These are phyloP conservation scores for Chromis chromis DNA, from an alignment of 2,797 vertebrate species.

Conservation along the genomic window DNA sequence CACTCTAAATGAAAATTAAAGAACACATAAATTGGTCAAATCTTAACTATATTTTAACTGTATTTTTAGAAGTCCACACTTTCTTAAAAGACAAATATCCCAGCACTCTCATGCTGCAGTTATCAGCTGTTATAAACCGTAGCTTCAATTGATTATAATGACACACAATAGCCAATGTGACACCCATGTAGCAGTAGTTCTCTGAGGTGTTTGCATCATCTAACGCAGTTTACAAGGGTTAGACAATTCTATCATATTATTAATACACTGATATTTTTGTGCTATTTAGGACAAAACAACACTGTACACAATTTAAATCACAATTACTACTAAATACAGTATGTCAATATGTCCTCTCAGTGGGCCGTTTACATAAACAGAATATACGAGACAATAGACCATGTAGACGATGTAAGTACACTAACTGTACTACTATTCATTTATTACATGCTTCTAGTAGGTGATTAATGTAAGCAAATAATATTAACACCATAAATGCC, in stretches of 20 bases:
- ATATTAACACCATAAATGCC: background rate
- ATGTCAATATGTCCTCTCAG: background rate
- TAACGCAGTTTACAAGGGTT: no score
- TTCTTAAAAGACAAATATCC: no score
- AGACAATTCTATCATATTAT: background rate
- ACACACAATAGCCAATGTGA: background rate
- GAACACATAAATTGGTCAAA: constrained; percentile 6
- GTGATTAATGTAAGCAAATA: background rate
- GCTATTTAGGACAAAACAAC: background rate
- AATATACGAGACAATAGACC: background rate
- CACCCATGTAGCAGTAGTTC: background rate
- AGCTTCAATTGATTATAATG: background rate
- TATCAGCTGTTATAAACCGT: background rate
- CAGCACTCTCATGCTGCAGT: background rate
- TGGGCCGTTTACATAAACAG: background rate
- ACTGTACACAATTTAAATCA: background rate
- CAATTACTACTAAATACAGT: background rate
- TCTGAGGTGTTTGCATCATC: background rate
- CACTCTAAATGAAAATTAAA: constrained; percentile 21
- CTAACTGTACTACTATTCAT: background rate
- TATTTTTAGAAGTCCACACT: no score
- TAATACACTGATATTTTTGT: background rate
- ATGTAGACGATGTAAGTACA: background rate
- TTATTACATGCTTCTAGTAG: background rate
- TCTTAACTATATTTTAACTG: constrained; percentile 14